These are phyloP conservation scores for Bembecia ichneumoniformis DNA, from an alignment of 2,888 invertebrate genomes.

Conservation along the genomic window DNA sequence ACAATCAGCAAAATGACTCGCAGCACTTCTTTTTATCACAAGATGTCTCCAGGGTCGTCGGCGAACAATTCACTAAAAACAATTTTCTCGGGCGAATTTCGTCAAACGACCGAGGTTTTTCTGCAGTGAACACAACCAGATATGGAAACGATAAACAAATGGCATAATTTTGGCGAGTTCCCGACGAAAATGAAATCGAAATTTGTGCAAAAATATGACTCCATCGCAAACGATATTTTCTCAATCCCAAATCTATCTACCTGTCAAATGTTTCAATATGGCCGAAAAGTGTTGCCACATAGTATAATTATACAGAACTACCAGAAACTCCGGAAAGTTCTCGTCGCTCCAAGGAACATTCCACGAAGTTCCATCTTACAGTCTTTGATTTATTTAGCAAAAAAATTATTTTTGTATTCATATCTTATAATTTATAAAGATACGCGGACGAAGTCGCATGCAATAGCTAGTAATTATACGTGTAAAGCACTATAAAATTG, in stretches of 20 bases:
- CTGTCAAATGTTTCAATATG: slow-evolving; percentile 58
- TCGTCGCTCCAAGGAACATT: too few relatives aligned
- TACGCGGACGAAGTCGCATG: too few relatives aligned
- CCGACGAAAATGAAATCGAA: slow-evolving; percentile 61
- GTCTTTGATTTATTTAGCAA: too few relatives aligned
- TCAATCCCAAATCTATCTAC: slow-evolving; percentile 6
- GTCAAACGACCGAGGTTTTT: slow-evolving; percentile 67
- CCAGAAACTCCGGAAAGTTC: too few relatives aligned
- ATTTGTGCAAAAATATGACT: slow-evolving; percentile 67
- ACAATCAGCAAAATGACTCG: slow-evolving; percentile 46
- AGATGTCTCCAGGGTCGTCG: slow-evolving; percentile 71
- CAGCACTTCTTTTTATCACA: slow-evolving; percentile 55
- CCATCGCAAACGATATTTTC: slow-evolving; percentile 70
- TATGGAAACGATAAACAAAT: slow-evolving; percentile 59
- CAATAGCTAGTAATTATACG: too few relatives aligned
- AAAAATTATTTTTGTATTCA: too few relatives aligned
- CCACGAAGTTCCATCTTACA: too few relatives aligned
- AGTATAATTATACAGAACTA: slow-evolving; percentile 1
- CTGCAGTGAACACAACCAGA: slow-evolving; percentile 59
- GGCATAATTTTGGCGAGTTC: slow-evolving; percentile 68
- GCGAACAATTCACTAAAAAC: slow-evolving; percentile 51
- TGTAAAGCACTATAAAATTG: too few relatives aligned
- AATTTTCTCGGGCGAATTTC: slow-evolving; percentile 53
- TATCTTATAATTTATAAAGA: too few relatives aligned
- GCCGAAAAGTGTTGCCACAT: slow-evolving; percentile 38